These are phyloP conservation scores for Lithophane socia DNA, from an alignment of 2,888 invertebrate species.

Conservation along the genomic window DNA sequence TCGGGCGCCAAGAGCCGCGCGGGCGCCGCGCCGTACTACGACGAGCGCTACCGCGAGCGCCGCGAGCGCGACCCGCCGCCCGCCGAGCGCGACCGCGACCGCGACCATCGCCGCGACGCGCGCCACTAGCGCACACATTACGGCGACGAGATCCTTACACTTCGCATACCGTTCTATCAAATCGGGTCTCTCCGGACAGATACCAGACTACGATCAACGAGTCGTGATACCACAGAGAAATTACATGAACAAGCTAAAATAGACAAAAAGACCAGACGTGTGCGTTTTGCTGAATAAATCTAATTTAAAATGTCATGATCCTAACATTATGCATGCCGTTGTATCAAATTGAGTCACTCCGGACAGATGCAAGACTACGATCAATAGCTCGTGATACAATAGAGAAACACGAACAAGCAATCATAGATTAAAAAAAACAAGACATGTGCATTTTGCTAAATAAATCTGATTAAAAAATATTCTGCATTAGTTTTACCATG, in stretches of 20 bases:
- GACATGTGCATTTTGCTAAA: slow-evolving; percentile 19
- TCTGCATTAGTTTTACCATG: slow-evolving; percentile 23
- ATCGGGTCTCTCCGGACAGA: not conserved
- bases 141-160: not conserved
- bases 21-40: slow-evolving; percentile 93
- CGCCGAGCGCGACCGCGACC: slow-evolving; percentile 89
- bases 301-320: not conserved
- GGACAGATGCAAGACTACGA: not conserved
- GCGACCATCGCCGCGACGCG: slow-evolving; percentile 83
- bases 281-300: slow-evolving; percentile 19
- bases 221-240: not conserved
- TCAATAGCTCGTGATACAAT: not conserved
- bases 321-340: not conserved
- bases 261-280: slow-evolving; percentile 16
- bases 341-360: not conserved
- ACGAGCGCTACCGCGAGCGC: slow-evolving; percentile 95
- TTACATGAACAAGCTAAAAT: slow-evolving; percentile 1
- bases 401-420: not conserved
- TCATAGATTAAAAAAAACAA: slow-evolving; percentile 1
- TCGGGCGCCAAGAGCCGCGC: slow-evolving; percentile 90
- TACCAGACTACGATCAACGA: not conserved
- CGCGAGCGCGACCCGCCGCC: slow-evolving; percentile 91
- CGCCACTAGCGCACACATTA: slow-evolving; percentile 34
- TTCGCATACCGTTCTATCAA: not conserved
- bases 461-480: slow-evolving; percentile 19